Percentiles rank a stretch among this genome's conserved stretches.
These are phyloP conservation scores for Gasterosteus aculeatus DNA, from an alignment of 2,113 vertebrate species.

Conservation along the genomic window DNA sequence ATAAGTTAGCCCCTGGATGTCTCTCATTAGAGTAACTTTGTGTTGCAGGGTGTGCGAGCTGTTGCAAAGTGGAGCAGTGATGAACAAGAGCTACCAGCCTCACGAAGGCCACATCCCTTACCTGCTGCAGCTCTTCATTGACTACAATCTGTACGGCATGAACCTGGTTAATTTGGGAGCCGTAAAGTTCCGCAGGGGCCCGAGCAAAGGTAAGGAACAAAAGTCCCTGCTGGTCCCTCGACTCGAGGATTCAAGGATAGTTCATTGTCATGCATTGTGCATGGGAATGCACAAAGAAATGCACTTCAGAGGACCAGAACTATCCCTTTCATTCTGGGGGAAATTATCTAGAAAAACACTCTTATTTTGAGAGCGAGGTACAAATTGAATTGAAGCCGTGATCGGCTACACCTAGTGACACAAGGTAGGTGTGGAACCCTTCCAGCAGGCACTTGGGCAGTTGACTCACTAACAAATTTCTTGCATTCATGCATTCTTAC, in stretches of 20 bases:
- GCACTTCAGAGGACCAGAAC: too few species aligned
- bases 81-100: conserved; percentile 98
- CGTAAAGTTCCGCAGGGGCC: conserved; percentile 91
- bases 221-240: not conserved
- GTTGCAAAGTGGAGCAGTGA: conserved; percentile 96
- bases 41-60: conserved; percentile 94
- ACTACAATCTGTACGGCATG: conserved; percentile 99
- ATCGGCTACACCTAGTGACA: not conserved
- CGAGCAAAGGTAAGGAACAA: conserved; percentile 83
- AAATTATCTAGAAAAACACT: too few species aligned
- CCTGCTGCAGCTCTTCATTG: conserved; percentile 98
- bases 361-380: too few species aligned
- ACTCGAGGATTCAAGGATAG: not conserved
- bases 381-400: too few species aligned
- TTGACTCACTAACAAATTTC: not conserved
- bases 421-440: not conserved
- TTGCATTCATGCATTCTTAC: not conserved
- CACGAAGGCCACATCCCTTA: conserved; percentile 98
- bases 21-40: not conserved
- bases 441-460: not conserved
- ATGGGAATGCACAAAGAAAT: too few species aligned
- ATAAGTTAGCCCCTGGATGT: not conserved
- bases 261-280: not conserved
- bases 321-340: too few species aligned
- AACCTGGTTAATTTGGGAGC: conserved; percentile 93